A percentile compares a stretch with the other conserved stretches of the same genome.
Conservation (phyloP, 92 coral and sea anemone genomes). For the Diadumene lineata region DNA sequence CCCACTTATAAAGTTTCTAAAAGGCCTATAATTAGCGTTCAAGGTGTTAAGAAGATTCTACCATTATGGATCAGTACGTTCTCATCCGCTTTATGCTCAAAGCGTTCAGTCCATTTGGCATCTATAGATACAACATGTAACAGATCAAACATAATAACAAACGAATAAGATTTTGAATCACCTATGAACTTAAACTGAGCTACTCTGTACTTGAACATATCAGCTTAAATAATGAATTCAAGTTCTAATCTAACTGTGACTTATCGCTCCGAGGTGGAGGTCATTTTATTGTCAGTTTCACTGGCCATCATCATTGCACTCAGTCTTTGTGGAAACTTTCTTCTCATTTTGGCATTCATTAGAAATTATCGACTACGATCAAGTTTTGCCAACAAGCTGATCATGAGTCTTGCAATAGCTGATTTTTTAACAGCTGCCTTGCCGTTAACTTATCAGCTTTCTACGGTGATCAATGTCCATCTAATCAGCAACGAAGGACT, state of each 20-base stretch:
- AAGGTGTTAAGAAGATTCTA: no score
- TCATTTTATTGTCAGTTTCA: slow-evolving; percentile 15
- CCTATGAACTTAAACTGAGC: no score
- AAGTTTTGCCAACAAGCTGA: slow-evolving; percentile 40
- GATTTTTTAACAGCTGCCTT: slow-evolving; percentile 43
- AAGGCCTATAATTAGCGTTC: no score
- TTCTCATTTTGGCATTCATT: slow-evolving; percentile 32
- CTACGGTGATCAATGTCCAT: slow-evolving; percentile 17
- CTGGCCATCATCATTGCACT: slow-evolving; percentile 31
- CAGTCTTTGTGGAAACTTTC: slow-evolving; percentile 41
- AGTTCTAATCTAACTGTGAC: background rate
- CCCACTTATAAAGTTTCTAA: no score
- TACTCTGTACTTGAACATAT: no score
- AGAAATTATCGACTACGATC: slow-evolving; percentile 16
- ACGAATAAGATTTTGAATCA: no score
- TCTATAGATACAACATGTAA: no score
- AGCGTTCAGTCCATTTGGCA: no score
- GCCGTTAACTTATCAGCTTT: slow-evolving; percentile 42
- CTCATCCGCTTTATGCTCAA: no score
- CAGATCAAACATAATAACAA: no score
- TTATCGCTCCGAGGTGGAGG: slow-evolving; percentile 30
- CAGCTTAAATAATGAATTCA: background rate
- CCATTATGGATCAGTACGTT: no score
- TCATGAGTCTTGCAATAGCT: slow-evolving; percentile 45
- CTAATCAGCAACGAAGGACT: slow-evolving; percentile 38